These are phyloP conservation scores for Macropus fuliginosus DNA, from an alignment of 2,797 vertebrate genomes.

Conservation along the genomic window DNA sequence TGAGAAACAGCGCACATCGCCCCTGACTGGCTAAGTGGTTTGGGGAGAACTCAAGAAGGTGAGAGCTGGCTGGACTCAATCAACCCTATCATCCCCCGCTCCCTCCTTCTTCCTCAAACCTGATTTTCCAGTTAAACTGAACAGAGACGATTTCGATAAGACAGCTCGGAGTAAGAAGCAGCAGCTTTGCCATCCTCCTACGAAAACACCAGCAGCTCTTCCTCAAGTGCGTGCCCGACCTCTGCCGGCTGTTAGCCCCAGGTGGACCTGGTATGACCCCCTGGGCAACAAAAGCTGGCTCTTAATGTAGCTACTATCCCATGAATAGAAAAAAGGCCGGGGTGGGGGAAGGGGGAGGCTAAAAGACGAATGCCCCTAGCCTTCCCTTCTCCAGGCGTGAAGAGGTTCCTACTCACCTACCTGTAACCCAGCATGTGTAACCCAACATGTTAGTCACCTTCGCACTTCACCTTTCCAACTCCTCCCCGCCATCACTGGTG, in stretches of 20 bases:
- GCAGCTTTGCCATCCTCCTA: conserved; percentile 24
- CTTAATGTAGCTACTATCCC: not conserved
- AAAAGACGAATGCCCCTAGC: not conserved
- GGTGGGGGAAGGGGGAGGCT: not conserved
- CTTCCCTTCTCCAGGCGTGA: not conserved
- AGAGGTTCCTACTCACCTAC: conserved; percentile 61
- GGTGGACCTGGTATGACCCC: not conserved
- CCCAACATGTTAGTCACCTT: conserved; percentile 33
- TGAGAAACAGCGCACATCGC: not conserved
- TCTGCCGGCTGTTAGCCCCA: not conserved
- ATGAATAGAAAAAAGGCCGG: not conserved
- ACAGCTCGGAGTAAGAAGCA: conserved; percentile 42
- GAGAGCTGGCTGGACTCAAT: conserved; percentile 19
- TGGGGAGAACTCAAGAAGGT: not conserved
- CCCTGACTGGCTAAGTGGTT: conserved; percentile 17
- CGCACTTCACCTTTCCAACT: conserved; percentile 41
- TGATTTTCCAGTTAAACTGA: conserved; percentile 71
- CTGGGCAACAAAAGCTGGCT: not conserved
- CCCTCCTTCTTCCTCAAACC: conserved; percentile 58
- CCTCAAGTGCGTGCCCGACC: conserved; percentile 8
- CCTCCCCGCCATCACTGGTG: not conserved
- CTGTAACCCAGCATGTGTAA: conserved; percentile 70
- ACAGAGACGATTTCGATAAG: conserved; percentile 53
- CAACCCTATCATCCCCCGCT: not conserved
- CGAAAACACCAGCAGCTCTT: not conserved